These are phyloP conservation scores for Pyrrhia umbra DNA, from an alignment of 2,888 invertebrate genomes.

Conservation along the genomic window DNA sequence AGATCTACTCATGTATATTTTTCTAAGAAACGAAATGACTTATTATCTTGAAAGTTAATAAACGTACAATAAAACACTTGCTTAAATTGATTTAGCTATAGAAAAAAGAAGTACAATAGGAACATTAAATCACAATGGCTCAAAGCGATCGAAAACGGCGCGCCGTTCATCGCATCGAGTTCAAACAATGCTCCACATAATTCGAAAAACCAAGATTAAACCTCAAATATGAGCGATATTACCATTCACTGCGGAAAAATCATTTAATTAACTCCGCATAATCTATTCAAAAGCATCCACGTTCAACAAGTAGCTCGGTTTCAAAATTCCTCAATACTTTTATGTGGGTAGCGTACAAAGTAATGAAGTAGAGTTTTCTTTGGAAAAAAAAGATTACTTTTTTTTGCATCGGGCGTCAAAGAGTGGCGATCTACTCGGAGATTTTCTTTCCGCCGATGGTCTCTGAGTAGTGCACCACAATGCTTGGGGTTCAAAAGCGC, in stretches of 20 bases:
- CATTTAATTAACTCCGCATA: conserved; percentile 80
- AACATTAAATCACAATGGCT: conserved; percentile 13
- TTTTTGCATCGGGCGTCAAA: conserved; percentile 86
- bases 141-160: conserved; percentile 2
- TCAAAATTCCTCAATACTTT: conserved; percentile 79
- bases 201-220: conserved; percentile 51
- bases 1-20: background rate
- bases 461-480: conserved; percentile 85
- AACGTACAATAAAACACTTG: background rate
- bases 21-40: background rate
- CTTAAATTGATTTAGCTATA: background rate
- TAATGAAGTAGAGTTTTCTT: conserved; percentile 83
- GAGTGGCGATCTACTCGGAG: conserved; percentile 86
- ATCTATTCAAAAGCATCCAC: conserved; percentile 80
- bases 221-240: conserved; percentile 55
- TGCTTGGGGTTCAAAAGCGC: conserved; percentile 87
- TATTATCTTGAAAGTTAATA: background rate
- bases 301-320: conserved; percentile 84
- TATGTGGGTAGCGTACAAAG: conserved; percentile 77
- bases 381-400: conserved; percentile 79
- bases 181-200: conserved; percentile 43
- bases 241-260: conserved; percentile 71
- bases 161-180: conserved; percentile 20
- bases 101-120: background rate
- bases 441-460: conserved; percentile 86